Percentiles rank a stretch among this genome's conserved stretches.
Evolutionary conservation across 1,140 invertebrate species (phyloP).

Genomic region (Drosophila auraria): DNA sequence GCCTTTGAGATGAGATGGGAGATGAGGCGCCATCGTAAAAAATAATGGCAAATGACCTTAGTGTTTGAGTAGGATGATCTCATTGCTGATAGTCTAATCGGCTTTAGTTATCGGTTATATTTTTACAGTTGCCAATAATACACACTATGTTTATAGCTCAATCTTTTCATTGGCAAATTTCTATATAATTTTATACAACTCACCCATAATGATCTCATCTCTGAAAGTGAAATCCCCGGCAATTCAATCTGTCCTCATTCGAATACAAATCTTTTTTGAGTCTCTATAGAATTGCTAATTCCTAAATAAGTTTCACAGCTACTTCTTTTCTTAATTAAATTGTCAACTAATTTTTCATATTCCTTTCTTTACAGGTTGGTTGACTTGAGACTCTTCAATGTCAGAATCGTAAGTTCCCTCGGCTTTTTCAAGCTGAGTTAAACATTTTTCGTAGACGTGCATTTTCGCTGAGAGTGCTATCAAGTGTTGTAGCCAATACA

Average conservation of each 20-base stretch:
- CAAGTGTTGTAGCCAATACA: constrained; percentile 37
- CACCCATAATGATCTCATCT: constrained; percentile 15
- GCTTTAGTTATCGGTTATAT: background rate
- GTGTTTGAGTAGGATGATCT: constrained; percentile 46
- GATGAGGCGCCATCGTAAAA: constrained; percentile 56
- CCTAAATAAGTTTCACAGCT: background rate
- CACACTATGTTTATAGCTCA: background rate
- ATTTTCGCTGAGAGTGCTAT: constrained; percentile 65
- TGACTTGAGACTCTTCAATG: constrained; percentile 9
- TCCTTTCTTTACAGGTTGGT: constrained; percentile 43
- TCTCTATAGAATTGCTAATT: constrained; percentile 5
- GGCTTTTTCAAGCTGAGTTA: constrained; percentile 26
- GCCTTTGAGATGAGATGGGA: constrained; percentile 14
- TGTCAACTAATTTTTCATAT: constrained; percentile 11
- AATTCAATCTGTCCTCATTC: constrained; percentile 1
- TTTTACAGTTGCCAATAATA: constrained; percentile 13
- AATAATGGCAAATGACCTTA: constrained; percentile 49
- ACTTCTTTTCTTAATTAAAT: constrained; percentile 13
- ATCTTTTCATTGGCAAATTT: background rate
- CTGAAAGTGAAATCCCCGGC: constrained; percentile 19
- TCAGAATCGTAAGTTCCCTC: constrained; percentile 32
- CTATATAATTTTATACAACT: constrained; percentile 8
- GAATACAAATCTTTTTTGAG: background rate
- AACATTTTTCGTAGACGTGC: constrained; percentile 67
- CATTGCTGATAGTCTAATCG: constrained; percentile 35